phyloP scores from a whole-genome alignment of 2,113 vertebrate species.

The Hiodon alosoides region DNA sequence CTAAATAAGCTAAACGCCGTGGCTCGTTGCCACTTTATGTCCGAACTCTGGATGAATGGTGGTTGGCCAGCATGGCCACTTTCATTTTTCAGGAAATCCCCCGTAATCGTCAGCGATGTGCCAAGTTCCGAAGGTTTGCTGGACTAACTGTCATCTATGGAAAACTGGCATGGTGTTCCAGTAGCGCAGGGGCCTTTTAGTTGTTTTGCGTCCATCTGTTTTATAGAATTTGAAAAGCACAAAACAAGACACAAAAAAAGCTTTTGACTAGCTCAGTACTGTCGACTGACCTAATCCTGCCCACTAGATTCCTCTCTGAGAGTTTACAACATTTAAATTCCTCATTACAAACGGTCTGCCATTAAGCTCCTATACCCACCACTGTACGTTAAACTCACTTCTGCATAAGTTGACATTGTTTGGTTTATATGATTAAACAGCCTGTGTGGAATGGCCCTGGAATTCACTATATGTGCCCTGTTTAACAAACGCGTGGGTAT shows the following conservation, averaged over 20 bases:
- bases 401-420: neutral
- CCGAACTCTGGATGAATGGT: neutral
- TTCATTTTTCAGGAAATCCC: too few species aligned
- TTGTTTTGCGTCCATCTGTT: neutral
- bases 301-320: neutral
- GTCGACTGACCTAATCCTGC: neutral
- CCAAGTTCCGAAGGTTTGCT: neutral
- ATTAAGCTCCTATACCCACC: too few species aligned
- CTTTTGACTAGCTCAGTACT: neutral
- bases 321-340: slow-evolving; percentile 7
- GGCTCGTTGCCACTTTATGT: neutral
- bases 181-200: too few species aligned
- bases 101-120: neutral
- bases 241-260: neutral
- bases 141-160: neutral
- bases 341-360: slow-evolving; percentile 3
- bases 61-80: neutral
- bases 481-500: too few species aligned
- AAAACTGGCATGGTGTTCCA: slow-evolving; percentile 4
- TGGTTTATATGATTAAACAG: neutral
- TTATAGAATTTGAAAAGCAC: slow-evolving; percentile 11
- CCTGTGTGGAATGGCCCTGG: too few species aligned
- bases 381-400: too few species aligned
- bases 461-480: too few species aligned
- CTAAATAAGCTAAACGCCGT: slow-evolving; percentile 17